Evolutionary conservation across 1,140 invertebrate species (phyloP).

Genomic region (Bombus affinis): DNA sequence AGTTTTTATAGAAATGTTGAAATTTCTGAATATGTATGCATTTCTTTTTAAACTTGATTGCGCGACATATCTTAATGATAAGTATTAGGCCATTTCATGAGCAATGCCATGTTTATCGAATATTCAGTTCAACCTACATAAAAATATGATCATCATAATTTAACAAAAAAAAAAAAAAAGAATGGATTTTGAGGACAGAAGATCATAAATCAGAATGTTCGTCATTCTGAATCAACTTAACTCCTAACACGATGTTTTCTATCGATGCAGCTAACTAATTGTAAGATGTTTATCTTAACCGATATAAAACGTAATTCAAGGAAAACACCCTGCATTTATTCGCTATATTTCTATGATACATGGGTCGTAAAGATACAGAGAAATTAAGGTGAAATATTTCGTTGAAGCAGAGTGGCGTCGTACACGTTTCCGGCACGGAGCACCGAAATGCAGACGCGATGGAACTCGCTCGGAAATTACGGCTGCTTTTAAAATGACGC

Average conservation of each 20-base stretch:
- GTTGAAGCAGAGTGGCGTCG: neutral
- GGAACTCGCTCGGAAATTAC: slow-evolving; percentile 47
- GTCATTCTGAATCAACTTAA: no score
- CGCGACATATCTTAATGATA: no score
- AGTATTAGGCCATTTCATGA: no score
- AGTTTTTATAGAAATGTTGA: neutral
- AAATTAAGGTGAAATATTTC: neutral
- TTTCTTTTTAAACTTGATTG: no score
- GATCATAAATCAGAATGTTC: no score
- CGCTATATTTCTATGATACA: neutral
- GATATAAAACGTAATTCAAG: neutral
- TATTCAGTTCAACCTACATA: no score
- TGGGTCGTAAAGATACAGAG: neutral
- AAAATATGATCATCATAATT: no score
- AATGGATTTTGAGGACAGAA: no score
- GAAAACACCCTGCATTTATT: neutral
- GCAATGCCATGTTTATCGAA: no score
- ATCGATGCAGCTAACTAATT: neutral
- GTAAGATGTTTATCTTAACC: neutral
- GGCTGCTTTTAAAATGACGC: slow-evolving; percentile 70
- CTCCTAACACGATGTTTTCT: no score
- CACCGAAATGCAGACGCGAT: slow-evolving; percentile 3
- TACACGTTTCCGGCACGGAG: neutral
- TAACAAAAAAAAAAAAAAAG: no score
- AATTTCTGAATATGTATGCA: neutral